These are phyloP conservation scores for Silurus glanis DNA, from an alignment of 2,113 vertebrate species.

Conservation along the genomic window DNA sequence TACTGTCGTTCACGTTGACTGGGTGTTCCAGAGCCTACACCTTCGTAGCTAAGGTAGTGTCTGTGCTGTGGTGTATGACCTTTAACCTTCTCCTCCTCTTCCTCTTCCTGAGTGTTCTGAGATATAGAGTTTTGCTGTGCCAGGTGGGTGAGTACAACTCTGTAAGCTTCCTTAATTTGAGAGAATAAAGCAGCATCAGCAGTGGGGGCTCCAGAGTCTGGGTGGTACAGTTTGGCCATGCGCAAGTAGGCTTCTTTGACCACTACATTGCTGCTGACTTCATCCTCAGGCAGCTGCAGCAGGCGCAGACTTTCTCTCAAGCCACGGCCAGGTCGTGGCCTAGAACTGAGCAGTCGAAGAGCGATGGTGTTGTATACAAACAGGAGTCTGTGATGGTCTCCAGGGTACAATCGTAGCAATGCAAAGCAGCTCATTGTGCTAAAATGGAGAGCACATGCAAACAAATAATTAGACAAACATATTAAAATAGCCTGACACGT, in stretches of 20 bases:
- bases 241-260: constrained; percentile 81
- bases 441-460: background rate
- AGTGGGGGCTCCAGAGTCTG: constrained; percentile 78
- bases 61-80: constrained; percentile 80
- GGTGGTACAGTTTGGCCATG: constrained; percentile 90
- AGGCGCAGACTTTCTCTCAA: constrained; percentile 69
- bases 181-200: constrained; percentile 79
- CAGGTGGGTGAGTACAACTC: constrained; percentile 76
- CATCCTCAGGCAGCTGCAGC: constrained; percentile 66
- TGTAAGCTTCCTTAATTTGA: constrained; percentile 84
- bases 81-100: constrained; percentile 74
- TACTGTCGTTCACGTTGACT: constrained; percentile 92
- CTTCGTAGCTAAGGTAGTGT: constrained; percentile 92
- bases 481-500: background rate
- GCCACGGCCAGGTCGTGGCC: constrained; percentile 49
- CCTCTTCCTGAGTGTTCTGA: constrained; percentile 44
- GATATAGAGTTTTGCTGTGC: constrained; percentile 48
- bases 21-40: constrained; percentile 85
- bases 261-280: constrained; percentile 63
- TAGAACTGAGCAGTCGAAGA: constrained; percentile 51
- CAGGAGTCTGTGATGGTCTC: constrained; percentile 28
- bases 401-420: constrained; percentile 29
- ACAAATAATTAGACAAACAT: background rate
- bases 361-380: constrained; percentile 6
- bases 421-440: constrained; percentile 48